Conservation (phyloP, 2,113 vertebrate species). For the Sebastes schlegelii region DNA sequence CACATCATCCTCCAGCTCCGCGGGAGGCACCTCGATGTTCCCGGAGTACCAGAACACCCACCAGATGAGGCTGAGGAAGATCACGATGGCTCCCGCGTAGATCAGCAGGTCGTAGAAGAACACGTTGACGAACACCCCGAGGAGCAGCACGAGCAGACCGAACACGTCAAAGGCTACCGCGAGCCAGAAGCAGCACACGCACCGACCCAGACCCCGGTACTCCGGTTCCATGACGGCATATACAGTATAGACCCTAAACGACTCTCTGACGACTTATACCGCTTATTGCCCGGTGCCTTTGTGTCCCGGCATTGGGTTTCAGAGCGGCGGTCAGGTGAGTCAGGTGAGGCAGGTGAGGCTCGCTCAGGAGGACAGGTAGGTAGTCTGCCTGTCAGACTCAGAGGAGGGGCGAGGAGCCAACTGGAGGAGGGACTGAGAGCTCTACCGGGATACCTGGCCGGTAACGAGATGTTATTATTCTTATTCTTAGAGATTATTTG, state of each 20-base stretch:
- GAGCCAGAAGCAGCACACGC: conserved; percentile 89
- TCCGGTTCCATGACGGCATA: conserved; percentile 52
- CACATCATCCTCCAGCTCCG: conserved; percentile 83
- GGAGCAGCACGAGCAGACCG: conserved; percentile 84
- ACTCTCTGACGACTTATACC: background rate
- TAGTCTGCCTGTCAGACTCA: no score
- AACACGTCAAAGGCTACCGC: conserved; percentile 87
- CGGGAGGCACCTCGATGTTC: conserved; percentile 89
- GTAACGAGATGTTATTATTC: no score
- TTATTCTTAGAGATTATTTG: no score
- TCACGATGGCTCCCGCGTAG: conserved; percentile 89
- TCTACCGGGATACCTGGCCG: no score
- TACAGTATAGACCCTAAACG: no score
- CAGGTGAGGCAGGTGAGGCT: no score
- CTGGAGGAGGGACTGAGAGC: no score
- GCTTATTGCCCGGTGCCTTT: background rate
- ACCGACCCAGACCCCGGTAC: conserved; percentile 84
- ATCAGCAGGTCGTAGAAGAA: conserved; percentile 91
- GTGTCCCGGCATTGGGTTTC: background rate
- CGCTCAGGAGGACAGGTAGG: no score
- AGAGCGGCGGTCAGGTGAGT: no score
- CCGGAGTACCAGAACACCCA: conserved; percentile 96
- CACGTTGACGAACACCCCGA: conserved; percentile 84
- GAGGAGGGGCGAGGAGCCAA: no score
- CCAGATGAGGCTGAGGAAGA: conserved; percentile 94